Base-by-base conservation (phyloP, 2,888 invertebrate species). In the Aspidiotus destructor region DNA sequence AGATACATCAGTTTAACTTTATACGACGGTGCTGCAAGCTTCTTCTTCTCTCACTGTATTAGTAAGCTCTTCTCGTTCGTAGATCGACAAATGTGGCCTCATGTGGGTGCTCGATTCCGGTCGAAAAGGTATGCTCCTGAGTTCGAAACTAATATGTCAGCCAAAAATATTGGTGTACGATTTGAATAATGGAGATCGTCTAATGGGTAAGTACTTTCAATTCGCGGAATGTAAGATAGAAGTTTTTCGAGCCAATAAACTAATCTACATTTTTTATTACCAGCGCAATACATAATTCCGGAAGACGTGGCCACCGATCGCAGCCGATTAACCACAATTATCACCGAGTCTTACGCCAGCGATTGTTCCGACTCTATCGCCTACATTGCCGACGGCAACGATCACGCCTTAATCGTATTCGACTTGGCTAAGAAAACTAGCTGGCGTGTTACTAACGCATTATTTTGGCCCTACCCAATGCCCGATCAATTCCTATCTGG, bases 51-150 rank as follows among this genome's bases (percentile, higher is more conserved):
- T 28, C 28, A 28, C 2, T 28, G 28, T 28, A 28, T 28, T 28
- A 28, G 5, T 28, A 28, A 28, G 28, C 28, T 28, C 1, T 28
- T 28, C 5, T 40, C 9, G 2, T 6, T 44, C n/a, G 15, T 44
- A 68, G 68, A 55, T 86, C 0, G 90, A 90, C 76, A 81, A 82
- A 62, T 90, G 90, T 75, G 85, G 84, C 11, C 82, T 89, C 0
- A 82, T 90, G 0, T 90, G 90, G 89, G 87, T 89, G 9, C 76
- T 89, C 58, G 90, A 90, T 75, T 86, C 85, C 1, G 88, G 89
- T 0, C 81, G 85, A 55, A 80, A 84, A 0, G 84, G 86, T 69
- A 81, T 84, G 58, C 75, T 86, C 8, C 78, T 76, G 7, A 80
- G 78, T 0, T 73, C 81, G 75, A 76, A 79, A 78, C 54, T 81